phyloP scores from a whole-genome alignment of 2,888 invertebrate species.

The Cryptosula pallasiana region DNA sequence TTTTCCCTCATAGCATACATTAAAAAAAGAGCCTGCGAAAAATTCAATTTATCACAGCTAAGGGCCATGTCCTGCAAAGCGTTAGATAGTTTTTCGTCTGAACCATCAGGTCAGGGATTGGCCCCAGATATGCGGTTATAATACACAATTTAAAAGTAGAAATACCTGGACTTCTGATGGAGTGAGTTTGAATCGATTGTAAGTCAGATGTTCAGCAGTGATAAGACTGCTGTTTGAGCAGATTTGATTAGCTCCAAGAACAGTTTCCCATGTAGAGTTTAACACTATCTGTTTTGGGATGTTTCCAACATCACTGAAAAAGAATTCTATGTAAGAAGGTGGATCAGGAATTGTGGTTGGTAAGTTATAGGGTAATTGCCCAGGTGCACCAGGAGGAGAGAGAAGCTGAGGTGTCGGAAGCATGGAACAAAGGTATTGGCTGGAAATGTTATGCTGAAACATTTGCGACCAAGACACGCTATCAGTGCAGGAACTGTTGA shows the following conservation, averaged over 20 bases:
- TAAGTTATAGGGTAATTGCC: not conserved
- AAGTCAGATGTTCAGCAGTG: not conserved
- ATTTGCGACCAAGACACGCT: not conserved
- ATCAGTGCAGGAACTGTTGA: not conserved
- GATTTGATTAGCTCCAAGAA: not conserved
- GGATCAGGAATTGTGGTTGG: not conserved
- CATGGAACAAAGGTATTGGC: not conserved
- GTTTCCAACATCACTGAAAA: not conserved
- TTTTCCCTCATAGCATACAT: too few relatives aligned
- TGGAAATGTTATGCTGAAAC: not conserved
- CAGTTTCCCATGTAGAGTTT: not conserved
- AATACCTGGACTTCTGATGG: not conserved
- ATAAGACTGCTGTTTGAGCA: not conserved
- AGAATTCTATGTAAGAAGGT: not conserved
- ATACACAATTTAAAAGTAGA: too few relatives aligned
- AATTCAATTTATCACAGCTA: too few relatives aligned
- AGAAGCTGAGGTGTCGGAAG: not conserved
- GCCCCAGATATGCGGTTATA: too few relatives aligned
- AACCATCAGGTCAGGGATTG: too few relatives aligned
- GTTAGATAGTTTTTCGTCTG: too few relatives aligned
- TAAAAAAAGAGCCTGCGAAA: too few relatives aligned
- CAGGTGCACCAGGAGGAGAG: not conserved
- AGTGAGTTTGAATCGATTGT: not conserved
- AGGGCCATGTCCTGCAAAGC: too few relatives aligned
- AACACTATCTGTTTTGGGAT: not conserved